Percentiles rank a stretch among this genome's conserved stretches.
These are phyloP conservation scores for Galleria mellonella DNA, from an alignment of 1,140 invertebrate species.

Conservation along the genomic window DNA sequence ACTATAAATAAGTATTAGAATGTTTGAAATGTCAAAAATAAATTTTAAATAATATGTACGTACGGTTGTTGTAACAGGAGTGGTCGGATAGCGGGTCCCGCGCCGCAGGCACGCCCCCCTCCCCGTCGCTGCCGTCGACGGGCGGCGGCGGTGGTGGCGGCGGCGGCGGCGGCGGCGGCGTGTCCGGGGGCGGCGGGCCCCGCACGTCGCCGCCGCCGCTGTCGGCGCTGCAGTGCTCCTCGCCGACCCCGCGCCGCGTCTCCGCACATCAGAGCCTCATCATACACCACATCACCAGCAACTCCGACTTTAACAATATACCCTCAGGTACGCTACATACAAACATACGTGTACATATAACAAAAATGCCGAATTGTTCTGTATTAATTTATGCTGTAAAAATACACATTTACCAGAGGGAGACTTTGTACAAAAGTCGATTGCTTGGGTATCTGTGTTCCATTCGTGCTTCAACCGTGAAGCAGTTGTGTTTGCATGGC, in stretches of 20 bases:
- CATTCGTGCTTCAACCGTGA: no score
- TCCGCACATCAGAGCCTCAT: slow-evolving; percentile 61
- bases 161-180: not conserved
- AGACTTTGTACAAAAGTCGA: no score
- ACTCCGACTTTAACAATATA: slow-evolving; percentile 65
- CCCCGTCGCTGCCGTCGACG: slow-evolving; percentile 34
- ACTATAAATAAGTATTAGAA: no score
- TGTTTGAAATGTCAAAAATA: no score
- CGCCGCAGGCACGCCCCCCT: slow-evolving; percentile 13
- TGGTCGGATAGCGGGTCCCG: slow-evolving; percentile 35
- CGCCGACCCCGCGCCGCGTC: slow-evolving; percentile 58
- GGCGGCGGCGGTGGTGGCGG: slow-evolving; percentile 41
- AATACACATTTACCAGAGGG: no score
- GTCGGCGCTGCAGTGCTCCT: slow-evolving; percentile 62
- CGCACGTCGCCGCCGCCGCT: slow-evolving; percentile 48
- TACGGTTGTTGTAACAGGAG: slow-evolving; percentile 25
- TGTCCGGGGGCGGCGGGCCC: slow-evolving; percentile 4
- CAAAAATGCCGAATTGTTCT: no score
- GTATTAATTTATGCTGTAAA: no score
- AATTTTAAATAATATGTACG: no score
- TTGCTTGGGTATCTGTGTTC: no score
- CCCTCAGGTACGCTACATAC: slow-evolving; percentile 32
- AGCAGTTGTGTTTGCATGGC: no score
- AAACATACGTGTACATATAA: no score
- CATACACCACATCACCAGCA: slow-evolving; percentile 65